A percentile compares a stretch with the other conserved stretches of the same genome.
phyloP scores from a whole-genome alignment of 2,797 vertebrate genomes.

The Pangasius djambal region DNA sequence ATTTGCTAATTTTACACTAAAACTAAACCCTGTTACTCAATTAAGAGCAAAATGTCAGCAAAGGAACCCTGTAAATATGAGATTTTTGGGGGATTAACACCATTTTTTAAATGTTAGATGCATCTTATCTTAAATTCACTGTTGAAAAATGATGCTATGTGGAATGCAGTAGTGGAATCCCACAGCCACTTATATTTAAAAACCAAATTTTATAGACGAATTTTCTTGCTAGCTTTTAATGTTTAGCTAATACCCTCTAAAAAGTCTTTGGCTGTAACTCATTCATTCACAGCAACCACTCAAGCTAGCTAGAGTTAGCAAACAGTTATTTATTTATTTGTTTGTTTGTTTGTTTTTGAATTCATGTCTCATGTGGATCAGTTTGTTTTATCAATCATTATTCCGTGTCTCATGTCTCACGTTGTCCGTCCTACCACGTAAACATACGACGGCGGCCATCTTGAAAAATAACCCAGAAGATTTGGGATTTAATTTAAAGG shows the following conservation, averaged over 20 bases:
- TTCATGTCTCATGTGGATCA: not conserved
- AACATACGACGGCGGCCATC: not conserved
- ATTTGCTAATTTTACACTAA: not conserved
- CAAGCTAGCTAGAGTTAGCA: not conserved
- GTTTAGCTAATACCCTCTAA: not conserved
- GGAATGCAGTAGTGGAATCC: not conserved
- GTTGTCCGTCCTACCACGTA: not conserved
- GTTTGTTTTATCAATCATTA: not conserved
- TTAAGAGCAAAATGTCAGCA: not conserved
- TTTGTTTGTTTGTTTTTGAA: not conserved
- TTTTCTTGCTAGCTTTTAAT: not conserved
- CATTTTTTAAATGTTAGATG: not conserved
- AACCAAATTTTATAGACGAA: not conserved
- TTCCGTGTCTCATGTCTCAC: not conserved
- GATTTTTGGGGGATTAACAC: not conserved
- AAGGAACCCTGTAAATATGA: not conserved
- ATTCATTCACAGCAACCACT: not conserved
- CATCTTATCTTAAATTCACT: not conserved
- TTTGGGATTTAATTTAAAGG: not conserved
- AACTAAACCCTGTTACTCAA: not conserved
- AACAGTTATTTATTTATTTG: not conserved
- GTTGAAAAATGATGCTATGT: not conserved
- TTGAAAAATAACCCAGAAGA: not conserved
- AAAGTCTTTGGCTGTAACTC: not conserved
- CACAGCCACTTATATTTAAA: not conserved